phyloP scores from a whole-genome alignment of 2,888 invertebrate genomes.

The Melieria crassipennis region DNA sequence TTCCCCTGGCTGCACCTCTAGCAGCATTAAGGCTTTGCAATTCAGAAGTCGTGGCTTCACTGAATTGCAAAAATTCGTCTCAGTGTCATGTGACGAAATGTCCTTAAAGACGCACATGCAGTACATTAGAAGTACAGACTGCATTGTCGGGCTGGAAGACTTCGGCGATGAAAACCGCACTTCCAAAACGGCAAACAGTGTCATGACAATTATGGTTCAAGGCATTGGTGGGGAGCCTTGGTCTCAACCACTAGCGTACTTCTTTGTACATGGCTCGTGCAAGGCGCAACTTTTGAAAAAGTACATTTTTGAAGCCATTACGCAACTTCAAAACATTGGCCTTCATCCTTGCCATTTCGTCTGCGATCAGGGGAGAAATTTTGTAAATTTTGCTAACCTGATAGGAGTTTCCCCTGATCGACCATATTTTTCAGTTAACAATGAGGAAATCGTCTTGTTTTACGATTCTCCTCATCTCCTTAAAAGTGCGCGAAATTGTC shows the following conservation, averaged over 20 bases:
- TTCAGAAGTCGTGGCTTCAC: conserved; percentile 1
- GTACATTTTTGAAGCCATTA: no score
- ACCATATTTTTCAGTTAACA: no score
- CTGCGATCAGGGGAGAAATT: no score
- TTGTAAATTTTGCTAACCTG: no score
- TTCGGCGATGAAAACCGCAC: conserved; percentile 17
- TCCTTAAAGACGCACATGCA: background rate
- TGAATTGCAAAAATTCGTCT: no score
- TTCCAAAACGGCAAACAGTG: background rate
- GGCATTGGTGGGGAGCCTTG: conserved; percentile 1
- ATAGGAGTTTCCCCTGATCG: no score
- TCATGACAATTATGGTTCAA: background rate
- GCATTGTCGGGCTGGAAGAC: conserved; percentile 18
- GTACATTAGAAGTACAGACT: background rate
- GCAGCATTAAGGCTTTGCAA: conserved; percentile 17
- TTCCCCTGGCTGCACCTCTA: background rate
- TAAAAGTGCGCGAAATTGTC: no score
- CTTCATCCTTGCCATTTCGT: no score
- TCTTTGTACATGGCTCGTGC: background rate
- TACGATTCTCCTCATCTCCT: no score
- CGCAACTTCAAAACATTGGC: no score
- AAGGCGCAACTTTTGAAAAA: background rate
- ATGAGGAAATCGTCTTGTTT: no score
- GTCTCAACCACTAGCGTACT: background rate
- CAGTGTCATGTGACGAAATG: background rate